These are phyloP conservation scores for Prunella strophiata DNA, from an alignment of 2,797 vertebrate genomes.

Conservation along the genomic window DNA sequence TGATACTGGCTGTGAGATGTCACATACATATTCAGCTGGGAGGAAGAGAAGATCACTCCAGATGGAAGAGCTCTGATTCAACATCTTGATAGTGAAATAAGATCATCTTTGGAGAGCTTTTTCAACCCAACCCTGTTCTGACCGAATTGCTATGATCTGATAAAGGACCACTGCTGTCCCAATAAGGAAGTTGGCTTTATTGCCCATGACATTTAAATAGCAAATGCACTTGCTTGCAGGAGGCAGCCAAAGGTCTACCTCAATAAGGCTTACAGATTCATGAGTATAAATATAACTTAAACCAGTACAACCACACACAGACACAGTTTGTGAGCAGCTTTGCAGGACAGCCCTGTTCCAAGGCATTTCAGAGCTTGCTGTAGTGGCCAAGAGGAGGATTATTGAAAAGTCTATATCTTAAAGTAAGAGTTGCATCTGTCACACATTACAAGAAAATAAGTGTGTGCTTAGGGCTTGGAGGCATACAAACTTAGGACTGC, in stretches of 20 bases:
- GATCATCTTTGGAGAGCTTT: background rate
- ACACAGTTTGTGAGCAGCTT: background rate
- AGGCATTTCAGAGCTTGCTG: background rate
- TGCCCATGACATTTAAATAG: constrained; percentile 4
- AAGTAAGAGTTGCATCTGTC: background rate
- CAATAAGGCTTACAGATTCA: constrained; percentile 3
- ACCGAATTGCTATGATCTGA: background rate
- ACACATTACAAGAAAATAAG: background rate
- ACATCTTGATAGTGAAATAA: background rate
- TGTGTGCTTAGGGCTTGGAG: background rate
- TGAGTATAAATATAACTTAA: constrained; percentile 16
- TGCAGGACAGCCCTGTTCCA: background rate
- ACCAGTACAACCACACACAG: background rate
- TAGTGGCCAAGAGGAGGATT: background rate
- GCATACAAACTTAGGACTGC: background rate
- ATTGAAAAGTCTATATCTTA: background rate
- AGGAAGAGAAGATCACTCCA: background rate
- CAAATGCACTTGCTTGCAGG: background rate
- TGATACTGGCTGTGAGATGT: background rate
- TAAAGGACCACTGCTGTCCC: background rate
- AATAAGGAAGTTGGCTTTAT: constrained; percentile 3
- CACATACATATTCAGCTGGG: background rate
- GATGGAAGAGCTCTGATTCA: background rate
- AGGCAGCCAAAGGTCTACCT: constrained; percentile 18
- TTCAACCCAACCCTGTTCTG: background rate